Conservation (phyloP, 2,113 vertebrate species). For the Choloepus hoffmanni region DNA sequence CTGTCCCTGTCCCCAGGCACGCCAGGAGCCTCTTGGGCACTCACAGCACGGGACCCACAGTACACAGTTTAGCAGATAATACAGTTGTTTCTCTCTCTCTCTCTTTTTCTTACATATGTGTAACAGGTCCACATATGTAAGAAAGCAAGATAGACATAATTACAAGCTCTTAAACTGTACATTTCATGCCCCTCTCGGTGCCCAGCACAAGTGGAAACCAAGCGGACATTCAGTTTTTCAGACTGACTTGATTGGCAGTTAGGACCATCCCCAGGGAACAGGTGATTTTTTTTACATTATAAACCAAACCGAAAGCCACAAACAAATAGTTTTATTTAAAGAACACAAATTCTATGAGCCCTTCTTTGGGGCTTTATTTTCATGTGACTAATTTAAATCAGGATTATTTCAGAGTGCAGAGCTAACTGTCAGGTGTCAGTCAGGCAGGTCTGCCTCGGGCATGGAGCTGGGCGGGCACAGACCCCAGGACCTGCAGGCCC, state of each 20-base stretch:
- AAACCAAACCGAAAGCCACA: background rate
- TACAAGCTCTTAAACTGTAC: background rate
- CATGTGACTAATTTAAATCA: slow-evolving; percentile 50
- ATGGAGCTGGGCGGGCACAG: background rate
- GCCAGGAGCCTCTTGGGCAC: background rate
- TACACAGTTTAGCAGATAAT: background rate
- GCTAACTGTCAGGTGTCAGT: background rate
- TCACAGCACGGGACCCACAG: background rate
- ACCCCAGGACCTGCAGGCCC: background rate
- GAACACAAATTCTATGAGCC: background rate
- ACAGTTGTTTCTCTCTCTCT: background rate
- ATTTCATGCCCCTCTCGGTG: fast-evolving
- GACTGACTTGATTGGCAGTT: background rate
- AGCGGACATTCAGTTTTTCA: background rate
- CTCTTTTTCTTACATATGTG: background rate
- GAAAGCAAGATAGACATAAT: fast-evolving
- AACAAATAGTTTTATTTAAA: slow-evolving; percentile 32
- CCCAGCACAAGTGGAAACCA: background rate
- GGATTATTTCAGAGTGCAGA: slow-evolving; percentile 2
- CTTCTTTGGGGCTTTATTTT: slow-evolving; percentile 50
- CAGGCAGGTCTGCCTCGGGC: background rate
- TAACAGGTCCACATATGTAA: background rate
- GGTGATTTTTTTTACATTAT: slow-evolving; percentile 34
- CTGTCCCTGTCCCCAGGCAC: fast-evolving
- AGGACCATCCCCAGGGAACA: background rate